These are phyloP conservation scores for Pelagia noctiluca DNA, from an alignment of 30 jellyfish, hydroid and myxozoan species.

Conservation along the genomic window DNA sequence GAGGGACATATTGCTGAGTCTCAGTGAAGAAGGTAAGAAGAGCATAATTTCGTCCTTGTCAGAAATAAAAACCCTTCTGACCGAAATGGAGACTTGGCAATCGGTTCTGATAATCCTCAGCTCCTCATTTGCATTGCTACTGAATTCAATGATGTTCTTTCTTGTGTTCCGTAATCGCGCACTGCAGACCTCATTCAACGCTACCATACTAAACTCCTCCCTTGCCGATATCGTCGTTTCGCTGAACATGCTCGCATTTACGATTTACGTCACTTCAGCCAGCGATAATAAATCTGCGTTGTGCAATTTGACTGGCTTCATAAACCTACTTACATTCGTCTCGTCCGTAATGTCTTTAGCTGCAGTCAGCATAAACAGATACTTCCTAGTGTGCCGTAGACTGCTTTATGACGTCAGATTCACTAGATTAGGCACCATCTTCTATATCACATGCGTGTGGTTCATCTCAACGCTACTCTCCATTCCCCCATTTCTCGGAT, in stretches of 20 bases:
- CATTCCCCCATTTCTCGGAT: conserved; percentile 71
- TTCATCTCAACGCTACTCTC: conserved; percentile 38
- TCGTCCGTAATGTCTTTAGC: conserved; percentile 79
- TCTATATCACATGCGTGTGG: conserved; percentile 58
- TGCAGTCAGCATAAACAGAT: conserved; percentile 71
- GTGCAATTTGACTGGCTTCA: conserved; percentile 68
- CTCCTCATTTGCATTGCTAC: conserved; percentile 24
- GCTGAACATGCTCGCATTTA: conserved; percentile 26
- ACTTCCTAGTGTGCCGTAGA: conserved; percentile 59
- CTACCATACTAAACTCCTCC: conserved; percentile 49
- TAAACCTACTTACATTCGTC: conserved; percentile 66
- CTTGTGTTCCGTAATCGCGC: conserved; percentile 33
- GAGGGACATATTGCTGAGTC: no score
- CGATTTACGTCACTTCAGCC: not conserved
- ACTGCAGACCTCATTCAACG: conserved; percentile 68
- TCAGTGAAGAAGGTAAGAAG: no score
- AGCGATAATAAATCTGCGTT: not conserved
- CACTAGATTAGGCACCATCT: conserved; percentile 37
- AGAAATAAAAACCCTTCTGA: not conserved
- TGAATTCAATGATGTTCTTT: conserved; percentile 38
- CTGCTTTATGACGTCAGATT: conserved; percentile 29
- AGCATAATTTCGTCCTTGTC: no score
- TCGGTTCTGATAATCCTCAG: conserved; percentile 43
- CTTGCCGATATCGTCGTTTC: conserved; percentile 75
- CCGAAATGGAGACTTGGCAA: conserved; percentile 2